A percentile compares a stretch with the other conserved stretches of the same genome.
These are phyloP conservation scores for Elephantulus edwardii DNA, from an alignment of 2,113 vertebrate genomes.

Conservation along the genomic window DNA sequence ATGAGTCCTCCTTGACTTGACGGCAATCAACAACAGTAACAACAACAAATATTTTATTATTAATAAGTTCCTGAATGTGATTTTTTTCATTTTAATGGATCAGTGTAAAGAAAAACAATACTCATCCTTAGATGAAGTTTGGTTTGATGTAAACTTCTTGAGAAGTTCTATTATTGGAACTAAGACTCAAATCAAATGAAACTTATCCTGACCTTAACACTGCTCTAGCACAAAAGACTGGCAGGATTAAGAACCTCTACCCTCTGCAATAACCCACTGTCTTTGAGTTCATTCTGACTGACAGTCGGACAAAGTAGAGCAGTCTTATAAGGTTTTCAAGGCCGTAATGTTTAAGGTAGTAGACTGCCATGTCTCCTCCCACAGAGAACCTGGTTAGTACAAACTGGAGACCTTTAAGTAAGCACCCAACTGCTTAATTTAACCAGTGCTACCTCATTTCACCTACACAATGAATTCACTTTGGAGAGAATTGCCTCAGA, in stretches of 20 bases:
- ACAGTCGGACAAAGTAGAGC: background rate
- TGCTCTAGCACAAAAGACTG: fast-evolving
- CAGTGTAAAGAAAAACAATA: background rate
- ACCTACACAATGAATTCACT: background rate
- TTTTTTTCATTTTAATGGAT: background rate
- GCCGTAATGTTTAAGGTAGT: background rate
- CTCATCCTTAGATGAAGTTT: background rate
- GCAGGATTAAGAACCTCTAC: background rate
- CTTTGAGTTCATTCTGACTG: background rate
- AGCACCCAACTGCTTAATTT: background rate
- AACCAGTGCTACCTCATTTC: background rate
- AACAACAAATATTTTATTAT: too few relatives aligned
- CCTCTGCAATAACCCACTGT: background rate
- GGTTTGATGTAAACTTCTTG: constrained; percentile 48
- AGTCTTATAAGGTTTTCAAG: background rate
- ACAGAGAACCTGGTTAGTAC: background rate
- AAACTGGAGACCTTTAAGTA: background rate
- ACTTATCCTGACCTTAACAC: background rate
- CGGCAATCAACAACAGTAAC: too few relatives aligned
- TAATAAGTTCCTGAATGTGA: background rate
- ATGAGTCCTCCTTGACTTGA: too few relatives aligned
- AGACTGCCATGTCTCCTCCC: background rate
- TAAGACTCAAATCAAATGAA: background rate
- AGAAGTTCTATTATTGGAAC: background rate
- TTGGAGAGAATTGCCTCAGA: background rate